These are phyloP conservation scores for Paracentrotus lividus DNA, from an alignment of 53 echinoderm and acorn worm species.

Conservation along the genomic window DNA sequence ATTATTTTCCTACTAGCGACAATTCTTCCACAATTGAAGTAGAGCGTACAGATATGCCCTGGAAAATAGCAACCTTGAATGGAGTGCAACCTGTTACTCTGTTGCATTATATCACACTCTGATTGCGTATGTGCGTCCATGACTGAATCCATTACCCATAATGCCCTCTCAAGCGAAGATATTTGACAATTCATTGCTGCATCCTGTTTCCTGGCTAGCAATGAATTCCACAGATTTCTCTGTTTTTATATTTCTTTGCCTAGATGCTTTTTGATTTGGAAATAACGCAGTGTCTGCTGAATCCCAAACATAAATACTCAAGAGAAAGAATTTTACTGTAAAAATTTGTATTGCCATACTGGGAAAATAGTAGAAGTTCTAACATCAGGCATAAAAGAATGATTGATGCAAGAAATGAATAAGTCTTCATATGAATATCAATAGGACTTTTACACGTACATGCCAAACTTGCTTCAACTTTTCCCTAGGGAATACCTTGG, in stretches of 20 bases:
- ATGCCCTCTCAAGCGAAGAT: slow-evolving; percentile 12
- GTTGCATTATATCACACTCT: not conserved
- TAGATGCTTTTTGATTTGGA: not conserved
- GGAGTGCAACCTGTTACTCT: not conserved
- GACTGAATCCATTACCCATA: slow-evolving; percentile 27
- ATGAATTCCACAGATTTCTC: not conserved
- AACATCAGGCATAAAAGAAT: no score
- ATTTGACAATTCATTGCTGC: slow-evolving; percentile 11
- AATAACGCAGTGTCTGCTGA: not conserved
- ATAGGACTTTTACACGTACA: no score
- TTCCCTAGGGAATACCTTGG: no score
- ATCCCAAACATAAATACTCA: no score
- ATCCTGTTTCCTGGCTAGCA: not conserved
- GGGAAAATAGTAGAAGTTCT: no score
- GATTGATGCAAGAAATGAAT: no score
- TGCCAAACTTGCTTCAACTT: no score
- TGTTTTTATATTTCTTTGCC: not conserved
- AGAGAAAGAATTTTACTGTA: no score
- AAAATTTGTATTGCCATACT: no score
- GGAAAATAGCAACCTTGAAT: slow-evolving; percentile 17
- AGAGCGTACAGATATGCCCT: not conserved
- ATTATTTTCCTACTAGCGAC: not conserved
- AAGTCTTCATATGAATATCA: no score
- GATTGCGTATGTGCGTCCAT: slow-evolving; percentile 2
- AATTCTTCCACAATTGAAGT: not conserved